phyloP scores from a whole-genome alignment of 2,888 invertebrate genomes.

The Phyllotreta cruciferae region DNA sequence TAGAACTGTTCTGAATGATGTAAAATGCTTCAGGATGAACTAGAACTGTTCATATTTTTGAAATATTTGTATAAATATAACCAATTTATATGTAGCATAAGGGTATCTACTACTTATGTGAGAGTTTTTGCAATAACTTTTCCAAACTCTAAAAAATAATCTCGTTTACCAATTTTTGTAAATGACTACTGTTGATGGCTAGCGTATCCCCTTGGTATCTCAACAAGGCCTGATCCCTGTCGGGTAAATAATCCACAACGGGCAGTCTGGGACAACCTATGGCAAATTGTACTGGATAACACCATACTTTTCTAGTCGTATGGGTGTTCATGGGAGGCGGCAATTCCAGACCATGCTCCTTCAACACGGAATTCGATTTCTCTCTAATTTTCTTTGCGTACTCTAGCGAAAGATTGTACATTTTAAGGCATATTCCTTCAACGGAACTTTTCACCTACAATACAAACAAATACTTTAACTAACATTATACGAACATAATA shows the following conservation, averaged over 20 bases:
- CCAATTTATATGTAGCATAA: no score
- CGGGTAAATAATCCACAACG: constrained; percentile 84
- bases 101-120: no score
- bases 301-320: constrained; percentile 88
- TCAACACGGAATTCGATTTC: constrained; percentile 83
- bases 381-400: constrained; percentile 91
- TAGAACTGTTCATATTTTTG: no score
- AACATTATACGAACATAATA: no score
- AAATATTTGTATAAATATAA: no score
- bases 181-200: constrained; percentile 82
- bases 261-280: constrained; percentile 86
- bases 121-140: not conserved
- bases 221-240: constrained; percentile 84
- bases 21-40: no score
- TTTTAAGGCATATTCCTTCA: constrained; percentile 93
- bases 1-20: no score
- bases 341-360: constrained; percentile 80
- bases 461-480: no score
- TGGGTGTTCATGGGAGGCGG: constrained; percentile 68
- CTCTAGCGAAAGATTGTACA: constrained; percentile 90
- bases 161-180: constrained; percentile 83
- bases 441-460: constrained; percentile 81
- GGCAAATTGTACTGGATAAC: constrained; percentile 92
- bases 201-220: constrained; percentile 89
- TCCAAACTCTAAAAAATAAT: not conserved